These are phyloP conservation scores for Euspilapteryx auroguttella DNA, from an alignment of 2,888 invertebrate species.

Conservation along the genomic window DNA sequence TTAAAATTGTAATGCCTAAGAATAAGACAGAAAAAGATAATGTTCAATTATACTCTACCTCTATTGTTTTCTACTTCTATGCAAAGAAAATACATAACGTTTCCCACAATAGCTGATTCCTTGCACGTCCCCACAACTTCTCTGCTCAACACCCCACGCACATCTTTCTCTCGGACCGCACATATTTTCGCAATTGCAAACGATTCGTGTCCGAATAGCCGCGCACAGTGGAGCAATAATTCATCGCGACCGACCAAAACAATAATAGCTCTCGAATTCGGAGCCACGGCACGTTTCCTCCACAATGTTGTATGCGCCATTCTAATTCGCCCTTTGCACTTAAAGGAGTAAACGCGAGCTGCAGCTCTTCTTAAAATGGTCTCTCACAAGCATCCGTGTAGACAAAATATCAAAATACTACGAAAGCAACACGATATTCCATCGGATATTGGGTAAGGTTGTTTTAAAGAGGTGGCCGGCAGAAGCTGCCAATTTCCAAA, in stretches of 20 bases:
- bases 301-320: constrained; percentile 31
- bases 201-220: constrained; percentile 44
- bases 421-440: constrained; percentile 55
- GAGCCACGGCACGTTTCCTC: constrained; percentile 57
- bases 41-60: too few relatives aligned
- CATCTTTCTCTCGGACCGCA: constrained; percentile 38
- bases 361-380: constrained; percentile 22
- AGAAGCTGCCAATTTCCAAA: constrained; percentile 44
- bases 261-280: constrained; percentile 53
- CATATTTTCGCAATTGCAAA: constrained; percentile 37
- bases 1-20: too few relatives aligned
- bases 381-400: constrained; percentile 45
- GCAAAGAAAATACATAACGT: too few relatives aligned
- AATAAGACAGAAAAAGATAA: too few relatives aligned
- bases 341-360: neutral
- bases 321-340: neutral
- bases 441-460: constrained; percentile 55
- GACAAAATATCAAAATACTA: constrained; percentile 58
- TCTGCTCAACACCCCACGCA: constrained; percentile 21
- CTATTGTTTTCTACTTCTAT: too few relatives aligned
- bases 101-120: neutral
- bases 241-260: constrained; percentile 58
- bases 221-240: constrained; percentile 56
- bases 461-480: constrained; percentile 36
- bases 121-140: constrained; percentile 16